Evolutionary conservation across 2,797 vertebrate species (phyloP).

Genomic region (Acanthopagrus latus): DNA sequence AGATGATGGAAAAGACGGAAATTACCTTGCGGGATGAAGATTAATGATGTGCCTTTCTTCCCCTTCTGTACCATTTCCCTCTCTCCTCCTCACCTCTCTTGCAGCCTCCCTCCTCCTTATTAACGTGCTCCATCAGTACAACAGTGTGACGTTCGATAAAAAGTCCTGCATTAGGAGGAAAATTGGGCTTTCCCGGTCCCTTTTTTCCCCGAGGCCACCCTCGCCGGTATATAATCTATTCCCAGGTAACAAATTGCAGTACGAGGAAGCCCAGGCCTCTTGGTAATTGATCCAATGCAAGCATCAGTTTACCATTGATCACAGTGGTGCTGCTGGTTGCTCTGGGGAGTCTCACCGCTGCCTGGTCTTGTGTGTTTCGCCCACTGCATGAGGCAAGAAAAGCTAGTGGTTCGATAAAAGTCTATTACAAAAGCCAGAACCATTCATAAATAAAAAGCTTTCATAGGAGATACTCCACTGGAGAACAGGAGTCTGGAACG

Average conservation of each 20-base stretch:
- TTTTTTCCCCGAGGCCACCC: constrained; percentile 48
- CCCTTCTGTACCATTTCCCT: background rate
- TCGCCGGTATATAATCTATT: constrained; percentile 49
- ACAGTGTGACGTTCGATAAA: constrained; percentile 46
- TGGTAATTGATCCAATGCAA: constrained; percentile 61
- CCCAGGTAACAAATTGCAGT: constrained; percentile 58
- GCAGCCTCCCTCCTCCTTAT: constrained; percentile 14
- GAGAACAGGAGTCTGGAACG: background rate
- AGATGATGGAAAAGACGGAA: constrained; percentile 14
- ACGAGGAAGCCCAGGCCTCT: constrained; percentile 36
- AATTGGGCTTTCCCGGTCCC: constrained; percentile 51
- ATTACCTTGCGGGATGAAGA: constrained; percentile 30
- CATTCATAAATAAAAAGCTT: constrained; percentile 18
- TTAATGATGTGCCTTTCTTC: constrained; percentile 5
- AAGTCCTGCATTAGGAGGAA: constrained; percentile 55
- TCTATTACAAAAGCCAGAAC: constrained; percentile 4
- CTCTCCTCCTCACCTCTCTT: constrained; percentile 3
- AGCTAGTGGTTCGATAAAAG: constrained; percentile 23
- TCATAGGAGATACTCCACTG: background rate
- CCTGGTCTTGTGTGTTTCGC: constrained; percentile 10
- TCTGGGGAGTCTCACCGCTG: constrained; percentile 30
- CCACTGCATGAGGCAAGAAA: background rate
- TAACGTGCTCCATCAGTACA: constrained; percentile 41
- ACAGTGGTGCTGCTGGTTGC: constrained; percentile 34
- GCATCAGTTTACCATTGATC: constrained; percentile 71